A percentile compares a stretch with the other conserved stretches of the same genome.
Conservation (phyloP, 2,888 invertebrate genomes). For the Diarsia dahlii region DNA sequence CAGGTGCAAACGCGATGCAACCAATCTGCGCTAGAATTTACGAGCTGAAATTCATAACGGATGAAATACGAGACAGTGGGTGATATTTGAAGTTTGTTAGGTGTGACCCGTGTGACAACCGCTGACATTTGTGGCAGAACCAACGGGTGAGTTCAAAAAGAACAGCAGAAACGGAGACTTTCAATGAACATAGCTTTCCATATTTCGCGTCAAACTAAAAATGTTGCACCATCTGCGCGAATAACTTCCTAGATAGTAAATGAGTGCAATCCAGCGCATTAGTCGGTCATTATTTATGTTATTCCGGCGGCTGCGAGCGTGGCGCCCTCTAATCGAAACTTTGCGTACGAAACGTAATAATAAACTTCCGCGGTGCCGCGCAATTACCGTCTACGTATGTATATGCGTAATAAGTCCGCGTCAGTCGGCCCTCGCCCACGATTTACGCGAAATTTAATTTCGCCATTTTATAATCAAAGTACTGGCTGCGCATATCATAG, state of each 20-base stretch:
- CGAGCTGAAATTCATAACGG: not conserved
- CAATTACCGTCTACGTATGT: conserved; percentile 76
- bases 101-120: not conserved
- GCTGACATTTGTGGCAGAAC: too few relatives aligned
- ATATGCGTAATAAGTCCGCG: conserved; percentile 62
- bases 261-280: conserved; percentile 78
- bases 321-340: conserved; percentile 82
- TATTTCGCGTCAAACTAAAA: conserved; percentile 49
- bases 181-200: conserved; percentile 24
- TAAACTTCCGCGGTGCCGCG: conserved; percentile 83
- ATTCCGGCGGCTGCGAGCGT: conserved; percentile 69
- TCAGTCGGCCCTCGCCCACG: conserved; percentile 56
- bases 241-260: conserved; percentile 76
- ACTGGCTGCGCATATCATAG: conserved; percentile 1
- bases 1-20: not conserved
- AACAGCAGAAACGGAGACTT: not conserved
- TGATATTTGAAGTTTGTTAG: conserved; percentile 3
- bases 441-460: conserved; percentile 64
- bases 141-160: not conserved
- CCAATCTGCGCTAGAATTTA: not conserved
- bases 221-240: conserved; percentile 61
- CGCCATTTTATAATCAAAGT: conserved; percentile 57
- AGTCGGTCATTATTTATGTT: conserved; percentile 78
- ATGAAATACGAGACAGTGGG: not conserved
- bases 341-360: conserved; percentile 81